Conservation (phyloP, 2,888 invertebrate species). For the Rhagium mordax region DNA sequence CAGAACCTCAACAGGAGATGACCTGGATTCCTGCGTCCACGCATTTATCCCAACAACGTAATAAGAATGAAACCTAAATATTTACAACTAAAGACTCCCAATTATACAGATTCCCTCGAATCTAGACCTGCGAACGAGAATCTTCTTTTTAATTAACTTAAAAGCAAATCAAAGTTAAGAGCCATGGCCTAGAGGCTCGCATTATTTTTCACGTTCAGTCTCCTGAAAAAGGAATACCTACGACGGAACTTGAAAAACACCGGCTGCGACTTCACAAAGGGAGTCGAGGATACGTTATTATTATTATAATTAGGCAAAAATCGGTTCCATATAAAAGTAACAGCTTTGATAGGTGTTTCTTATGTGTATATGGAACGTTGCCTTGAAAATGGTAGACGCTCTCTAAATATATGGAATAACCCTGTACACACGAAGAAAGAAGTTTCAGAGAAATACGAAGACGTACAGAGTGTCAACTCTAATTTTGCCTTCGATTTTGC, state of each 20-base stretch:
- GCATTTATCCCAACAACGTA: not conserved
- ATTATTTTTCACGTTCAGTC: constrained; percentile 21
- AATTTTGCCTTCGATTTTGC: no score
- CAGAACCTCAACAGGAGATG: not conserved
- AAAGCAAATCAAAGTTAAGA: constrained; percentile 16
- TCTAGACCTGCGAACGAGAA: constrained; percentile 3
- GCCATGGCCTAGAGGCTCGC: constrained; percentile 11
- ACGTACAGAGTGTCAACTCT: no score
- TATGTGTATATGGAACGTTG: no score
- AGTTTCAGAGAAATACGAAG: no score
- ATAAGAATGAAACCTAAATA: not conserved
- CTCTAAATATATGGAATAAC: no score
- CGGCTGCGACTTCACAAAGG: constrained; percentile 8
- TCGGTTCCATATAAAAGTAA: not conserved
- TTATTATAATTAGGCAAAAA: not conserved
- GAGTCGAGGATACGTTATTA: not conserved
- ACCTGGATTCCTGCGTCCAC: not conserved
- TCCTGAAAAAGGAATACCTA: not conserved
- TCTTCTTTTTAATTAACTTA: constrained; percentile 31
- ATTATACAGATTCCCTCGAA: constrained; percentile 8
- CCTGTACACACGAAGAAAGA: no score
- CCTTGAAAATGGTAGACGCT: no score
- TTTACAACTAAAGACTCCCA: not conserved
- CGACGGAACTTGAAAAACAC: constrained; percentile 1
- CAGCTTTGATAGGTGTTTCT: not conserved